Conservation (phyloP, 2,113 vertebrate genomes). For the Kryptolebias marmoratus region DNA sequence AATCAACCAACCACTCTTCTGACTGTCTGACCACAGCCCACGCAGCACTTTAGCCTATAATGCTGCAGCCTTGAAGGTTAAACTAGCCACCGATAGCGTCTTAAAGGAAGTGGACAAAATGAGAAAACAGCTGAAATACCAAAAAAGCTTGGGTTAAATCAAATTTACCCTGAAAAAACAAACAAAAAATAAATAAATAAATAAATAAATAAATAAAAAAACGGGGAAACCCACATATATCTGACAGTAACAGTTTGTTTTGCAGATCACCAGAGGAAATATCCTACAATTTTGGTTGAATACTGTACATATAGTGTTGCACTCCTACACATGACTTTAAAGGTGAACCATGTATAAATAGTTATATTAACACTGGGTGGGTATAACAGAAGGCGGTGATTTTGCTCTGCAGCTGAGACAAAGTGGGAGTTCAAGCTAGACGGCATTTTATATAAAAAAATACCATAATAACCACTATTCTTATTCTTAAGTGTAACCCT, state of each 20-base stretch:
- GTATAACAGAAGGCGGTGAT: not conserved
- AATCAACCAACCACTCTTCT: no score
- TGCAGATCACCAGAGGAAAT: not conserved
- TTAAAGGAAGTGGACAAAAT: no score
- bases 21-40: no score
- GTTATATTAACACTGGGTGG: not conserved
- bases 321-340: not conserved
- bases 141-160: no score
- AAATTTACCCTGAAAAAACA: no score
- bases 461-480: not conserved
- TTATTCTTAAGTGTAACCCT: not conserved
- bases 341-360: not conserved
- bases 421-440: not conserved
- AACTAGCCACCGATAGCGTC: no score
- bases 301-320: not conserved
- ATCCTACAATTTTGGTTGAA: not conserved
- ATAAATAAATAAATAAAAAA: no score
- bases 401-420: not conserved
- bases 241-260: not conserved
- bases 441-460: not conserved
- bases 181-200: no score
- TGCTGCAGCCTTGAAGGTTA: no score
- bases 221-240: not conserved
- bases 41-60: no score
- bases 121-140: no score